Conservation (phyloP, 2,113 vertebrate species). For the Hylia prasina region DNA sequence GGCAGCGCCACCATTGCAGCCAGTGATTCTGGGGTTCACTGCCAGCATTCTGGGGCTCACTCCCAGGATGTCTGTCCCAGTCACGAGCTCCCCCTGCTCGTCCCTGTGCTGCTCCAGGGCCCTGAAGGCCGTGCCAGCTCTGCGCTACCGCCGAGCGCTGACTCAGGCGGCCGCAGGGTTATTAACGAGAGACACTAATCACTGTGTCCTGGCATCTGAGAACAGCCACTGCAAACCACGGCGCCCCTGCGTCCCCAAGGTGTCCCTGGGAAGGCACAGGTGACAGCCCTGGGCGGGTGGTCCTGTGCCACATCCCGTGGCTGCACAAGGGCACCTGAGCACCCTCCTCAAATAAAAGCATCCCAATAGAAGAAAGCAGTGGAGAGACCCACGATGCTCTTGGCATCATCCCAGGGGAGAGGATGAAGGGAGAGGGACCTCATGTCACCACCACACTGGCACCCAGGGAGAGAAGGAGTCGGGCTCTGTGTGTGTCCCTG, state of each 20-base stretch:
- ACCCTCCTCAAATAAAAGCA: rapidly evolving
- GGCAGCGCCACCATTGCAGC: rapidly evolving
- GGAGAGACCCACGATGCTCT: rapidly evolving
- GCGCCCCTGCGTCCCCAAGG: rapidly evolving
- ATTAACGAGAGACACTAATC: constrained; percentile 35
- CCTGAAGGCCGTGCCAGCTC: neutral
- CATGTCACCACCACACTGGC: neutral
- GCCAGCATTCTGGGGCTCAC: rapidly evolving
- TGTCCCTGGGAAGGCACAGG: neutral
- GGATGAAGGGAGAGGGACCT: neutral
- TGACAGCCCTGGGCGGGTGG: rapidly evolving
- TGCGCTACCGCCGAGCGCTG: neutral
- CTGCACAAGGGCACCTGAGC: neutral
- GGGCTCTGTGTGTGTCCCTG: rapidly evolving
- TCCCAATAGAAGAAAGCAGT: rapidly evolving
- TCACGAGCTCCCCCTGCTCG: rapidly evolving
- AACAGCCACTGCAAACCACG: neutral
- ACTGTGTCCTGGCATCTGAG: constrained; percentile 27
- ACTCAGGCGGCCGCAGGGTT: constrained; percentile 28
- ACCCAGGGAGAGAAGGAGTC: rapidly evolving
- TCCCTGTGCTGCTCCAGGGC: rapidly evolving
- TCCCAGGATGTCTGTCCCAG: neutral
- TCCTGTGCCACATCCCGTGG: rapidly evolving
- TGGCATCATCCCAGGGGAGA: neutral
- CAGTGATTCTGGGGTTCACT: too few species aligned